Conservation (phyloP, 2,113 vertebrate species). For the Cyanistes caeruleus region DNA sequence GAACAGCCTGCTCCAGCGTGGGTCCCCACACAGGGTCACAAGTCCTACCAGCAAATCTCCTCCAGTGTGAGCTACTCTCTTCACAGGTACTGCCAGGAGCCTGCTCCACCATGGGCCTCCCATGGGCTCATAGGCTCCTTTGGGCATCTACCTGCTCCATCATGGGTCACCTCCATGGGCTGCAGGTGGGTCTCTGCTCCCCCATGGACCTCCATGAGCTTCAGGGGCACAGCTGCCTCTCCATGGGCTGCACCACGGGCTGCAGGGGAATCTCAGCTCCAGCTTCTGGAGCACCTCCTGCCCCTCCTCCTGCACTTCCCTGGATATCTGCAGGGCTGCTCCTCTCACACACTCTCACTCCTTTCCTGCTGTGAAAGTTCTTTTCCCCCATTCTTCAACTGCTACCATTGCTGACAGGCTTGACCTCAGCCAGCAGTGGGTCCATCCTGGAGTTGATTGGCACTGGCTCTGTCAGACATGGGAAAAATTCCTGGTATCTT, state of each 20-base stretch:
- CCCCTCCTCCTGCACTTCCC: not conserved
- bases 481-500: not conserved
- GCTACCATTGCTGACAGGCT: not conserved
- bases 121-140: not conserved
- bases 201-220: not conserved
- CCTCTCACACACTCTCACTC: not conserved
- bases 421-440: not conserved
- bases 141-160: not conserved
- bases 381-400: not conserved
- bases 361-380: not conserved
- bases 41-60: not conserved
- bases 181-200: not conserved
- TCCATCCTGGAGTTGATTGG: not conserved
- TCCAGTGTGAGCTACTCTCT: not conserved
- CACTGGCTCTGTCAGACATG: not conserved
- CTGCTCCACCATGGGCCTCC: not conserved
- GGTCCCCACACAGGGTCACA: not conserved
- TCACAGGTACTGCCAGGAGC: not conserved
- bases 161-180: rapidly evolving
- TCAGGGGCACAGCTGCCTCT: not conserved
- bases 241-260: not conserved
- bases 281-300: not conserved
- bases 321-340: not conserved
- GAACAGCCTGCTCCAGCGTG: not conserved
- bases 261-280: not conserved